Conservation (phyloP, 1,140 invertebrate genomes). For the Tribolium castaneum region DNA sequence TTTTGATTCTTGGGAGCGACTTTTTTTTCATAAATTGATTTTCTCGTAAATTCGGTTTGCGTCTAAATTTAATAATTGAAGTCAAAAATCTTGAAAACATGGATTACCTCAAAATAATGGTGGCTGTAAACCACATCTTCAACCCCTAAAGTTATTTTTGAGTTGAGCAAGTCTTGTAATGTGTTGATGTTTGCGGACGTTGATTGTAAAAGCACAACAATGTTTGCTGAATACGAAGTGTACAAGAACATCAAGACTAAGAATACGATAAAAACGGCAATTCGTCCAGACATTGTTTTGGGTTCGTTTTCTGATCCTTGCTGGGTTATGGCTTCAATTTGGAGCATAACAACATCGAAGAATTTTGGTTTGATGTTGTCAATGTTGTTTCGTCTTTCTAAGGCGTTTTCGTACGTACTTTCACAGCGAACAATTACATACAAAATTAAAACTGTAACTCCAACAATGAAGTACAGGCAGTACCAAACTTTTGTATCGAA, state of each 20-base stretch:
- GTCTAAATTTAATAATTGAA: slow-evolving; percentile 61
- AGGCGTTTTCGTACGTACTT: slow-evolving; percentile 33
- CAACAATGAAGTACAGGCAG: slow-evolving; percentile 61
- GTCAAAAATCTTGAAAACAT: background rate
- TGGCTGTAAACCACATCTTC: slow-evolving; percentile 41
- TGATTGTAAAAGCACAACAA: slow-evolving; percentile 49
- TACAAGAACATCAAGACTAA: slow-evolving; percentile 57
- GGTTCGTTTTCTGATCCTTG: slow-evolving; percentile 67
- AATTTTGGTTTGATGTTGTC: slow-evolving; percentile 60
- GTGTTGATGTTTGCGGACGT: slow-evolving; percentile 35
- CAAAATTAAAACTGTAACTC: slow-evolving; percentile 42
- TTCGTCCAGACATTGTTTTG: slow-evolving; percentile 65
- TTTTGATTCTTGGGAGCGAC: slow-evolving; percentile 66
- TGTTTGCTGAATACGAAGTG: slow-evolving; percentile 65
- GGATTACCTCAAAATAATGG: slow-evolving; percentile 59
- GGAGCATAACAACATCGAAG: slow-evolving; percentile 64
- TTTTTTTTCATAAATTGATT: slow-evolving; percentile 69
- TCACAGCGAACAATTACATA: slow-evolving; percentile 48
- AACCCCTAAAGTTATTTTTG: slow-evolving; percentile 41
- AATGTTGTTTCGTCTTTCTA: background rate
- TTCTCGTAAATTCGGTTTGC: slow-evolving; percentile 67
- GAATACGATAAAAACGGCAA: slow-evolving; percentile 51
- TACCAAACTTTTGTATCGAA: slow-evolving; percentile 71
- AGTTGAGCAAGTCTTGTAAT: slow-evolving; percentile 41
- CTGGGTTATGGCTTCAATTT: slow-evolving; percentile 67